Base-by-base conservation (phyloP, 2,797 vertebrate species). In the Avahi laniger region DNA sequence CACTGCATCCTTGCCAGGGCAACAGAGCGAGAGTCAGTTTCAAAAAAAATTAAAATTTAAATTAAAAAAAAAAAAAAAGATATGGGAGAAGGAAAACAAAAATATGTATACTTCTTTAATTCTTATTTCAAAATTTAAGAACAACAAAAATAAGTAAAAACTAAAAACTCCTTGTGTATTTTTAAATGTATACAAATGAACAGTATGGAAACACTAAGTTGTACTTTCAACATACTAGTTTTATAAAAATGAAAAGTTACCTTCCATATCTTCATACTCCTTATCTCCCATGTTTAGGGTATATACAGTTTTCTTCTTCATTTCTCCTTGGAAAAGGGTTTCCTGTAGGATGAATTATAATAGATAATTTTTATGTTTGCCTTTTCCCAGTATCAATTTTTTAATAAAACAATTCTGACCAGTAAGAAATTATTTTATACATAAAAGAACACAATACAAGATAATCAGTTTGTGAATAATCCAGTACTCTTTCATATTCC, bases 261-360 rank as follows among this genome's bases (percentile, higher is more conserved):
- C 98, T 98, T 98, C 98, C 89, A 81, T 96, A 63, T 98, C 98
- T 97, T 98, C 98, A 95, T 72, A 97, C 0, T 97, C 97, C 46
- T 98, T 97, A 93, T 98, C 98, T n/a, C 97, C 98, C 85, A 96
- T 72, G 96, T 97, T 98, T 95, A 98, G 72, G 83, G 97, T 81
- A 96, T 89, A 98, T 3, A 97, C 83, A 90, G 98, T 98, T 97
- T 98, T 98, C 94, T 98, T 98, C 98, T 98, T 98, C 98, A 99
- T 99, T 93, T 98, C 97, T 97, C 80, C 89, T 98, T 97, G 79
- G 18, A 91, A 98, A 97, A 80, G 0, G 4, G 30, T 96, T 92
- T 96, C 97, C 98, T 98, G 93, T 17, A 97, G 22, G 38, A 94
- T 78, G 33, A 97, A 97, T 78, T 38, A 96, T 7, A 96, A 76